Evolutionary conservation across 2,113 vertebrate genomes (phyloP), one percentile per base, ranked within the genome.

Genomic region (Scytalopus superciliaris): DNA sequence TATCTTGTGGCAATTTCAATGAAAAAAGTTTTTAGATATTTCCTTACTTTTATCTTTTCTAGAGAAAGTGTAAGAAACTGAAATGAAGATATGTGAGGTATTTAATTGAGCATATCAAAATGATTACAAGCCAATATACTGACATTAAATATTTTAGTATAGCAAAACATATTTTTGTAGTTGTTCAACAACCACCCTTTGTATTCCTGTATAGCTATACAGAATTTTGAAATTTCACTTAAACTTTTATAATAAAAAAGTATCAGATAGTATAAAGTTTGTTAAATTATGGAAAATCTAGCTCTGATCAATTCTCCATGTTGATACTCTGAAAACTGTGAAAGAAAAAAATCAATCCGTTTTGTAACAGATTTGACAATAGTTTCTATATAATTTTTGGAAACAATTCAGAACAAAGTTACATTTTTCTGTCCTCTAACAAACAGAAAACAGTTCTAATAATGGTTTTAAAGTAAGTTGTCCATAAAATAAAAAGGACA

Each of bases 301-400:
- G 5, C 21, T 93, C 17, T 75, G 37, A 70, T 70, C 49, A 56
- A 16, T 45, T 85, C 14, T 86, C 7, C 4, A 13, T 13, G 2
- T 24, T 64, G 73, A 70, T 84, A 14, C 19, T 81, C 39, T 74
- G 62, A 92, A 86, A 91, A 40, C 35, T n/a, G n/a, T 25, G 30
- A 83, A 59, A 60, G 28, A 37, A 49, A 37, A 53, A 68, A 27
- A 5, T 42, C 17, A 37, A 14, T 56, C 22, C 69, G 30, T n/a
- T 62, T 91, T 42, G 85, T 42, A 62, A 70, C 35, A 76, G 49
- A 52, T 87, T 67, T 84, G 50, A 39, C 14, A 69, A 39, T 49
- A 76, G 42, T 70, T 95, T 53, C 37, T 31, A 33, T 90, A 35
- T 9, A n/a, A 64, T 18, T 90, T 88, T 88, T 92, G 37, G 62